These are phyloP conservation scores for Anadara kagoshimensis DNA, from an alignment of 1,140 invertebrate species.

Conservation along the genomic window DNA sequence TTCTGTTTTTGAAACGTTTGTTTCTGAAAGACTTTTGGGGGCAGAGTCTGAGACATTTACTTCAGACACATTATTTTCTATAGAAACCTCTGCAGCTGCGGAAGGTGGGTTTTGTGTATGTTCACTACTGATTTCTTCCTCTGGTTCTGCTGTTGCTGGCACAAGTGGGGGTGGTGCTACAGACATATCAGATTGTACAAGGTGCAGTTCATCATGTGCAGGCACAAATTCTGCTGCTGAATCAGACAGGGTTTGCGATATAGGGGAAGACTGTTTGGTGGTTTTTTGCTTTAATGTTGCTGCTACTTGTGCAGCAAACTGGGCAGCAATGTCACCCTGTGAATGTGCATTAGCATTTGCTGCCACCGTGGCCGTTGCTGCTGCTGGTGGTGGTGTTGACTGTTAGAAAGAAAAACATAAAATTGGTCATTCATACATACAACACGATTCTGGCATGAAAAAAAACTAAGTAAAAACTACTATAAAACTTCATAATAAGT, in stretches of 20 bases:
- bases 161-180: conserved; percentile 6
- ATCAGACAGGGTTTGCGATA: conserved; percentile 13
- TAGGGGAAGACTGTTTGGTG: not conserved
- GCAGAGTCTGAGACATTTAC: not conserved
- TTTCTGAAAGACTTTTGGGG: not conserved
- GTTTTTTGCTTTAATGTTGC: conserved; percentile 52
- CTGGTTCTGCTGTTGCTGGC: not conserved
- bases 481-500: too few relatives aligned
- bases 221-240: too few relatives aligned
- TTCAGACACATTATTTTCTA: not conserved
- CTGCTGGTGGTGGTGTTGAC: conserved; percentile 31
- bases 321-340: conserved; percentile 56
- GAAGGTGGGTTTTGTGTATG: not conserved
- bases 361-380: too few relatives aligned
- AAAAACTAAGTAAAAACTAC: too few relatives aligned
- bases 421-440: not conserved
- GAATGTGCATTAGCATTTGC: conserved; percentile 10
- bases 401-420: conserved; percentile 28
- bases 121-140: conserved; percentile 1
- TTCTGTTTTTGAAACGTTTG: not conserved
- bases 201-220: not conserved
- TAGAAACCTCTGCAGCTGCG: not conserved
- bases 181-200: not conserved
- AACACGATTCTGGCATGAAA: too few relatives aligned
- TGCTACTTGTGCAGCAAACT: conserved; percentile 66